Conservation (phyloP, 2,797 vertebrate genomes). For the Gephyroberyx darwinii region DNA sequence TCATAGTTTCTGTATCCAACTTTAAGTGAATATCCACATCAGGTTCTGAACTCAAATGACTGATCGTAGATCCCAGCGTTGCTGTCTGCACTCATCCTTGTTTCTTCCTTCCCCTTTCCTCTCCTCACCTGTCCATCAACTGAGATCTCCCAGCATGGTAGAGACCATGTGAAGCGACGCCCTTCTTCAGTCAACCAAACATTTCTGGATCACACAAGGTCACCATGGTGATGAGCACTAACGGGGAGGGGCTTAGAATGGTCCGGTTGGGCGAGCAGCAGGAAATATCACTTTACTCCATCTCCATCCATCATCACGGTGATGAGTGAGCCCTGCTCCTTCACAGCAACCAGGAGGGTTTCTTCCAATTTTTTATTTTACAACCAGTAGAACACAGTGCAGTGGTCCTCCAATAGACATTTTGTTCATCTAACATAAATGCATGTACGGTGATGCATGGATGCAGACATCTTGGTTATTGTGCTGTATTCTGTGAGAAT, state of each 20-base stretch:
- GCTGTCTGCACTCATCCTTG: background rate
- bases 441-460: background rate
- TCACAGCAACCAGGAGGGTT: background rate
- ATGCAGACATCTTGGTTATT: background rate
- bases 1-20: background rate
- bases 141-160: constrained; percentile 83
- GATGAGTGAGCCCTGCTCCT: constrained; percentile 81
- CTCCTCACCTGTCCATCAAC: constrained; percentile 71
- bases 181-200: constrained; percentile 73
- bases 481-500: constrained; percentile 3
- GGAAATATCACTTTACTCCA: constrained; percentile 89
- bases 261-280: constrained; percentile 79
- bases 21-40: constrained; percentile 9
- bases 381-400: background rate
- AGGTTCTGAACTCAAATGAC: constrained; percentile 1
- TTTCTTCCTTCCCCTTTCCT: background rate
- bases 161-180: constrained; percentile 75
- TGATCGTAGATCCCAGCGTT: background rate
- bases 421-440: background rate
- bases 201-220: constrained; percentile 86
- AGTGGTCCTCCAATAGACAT: background rate
- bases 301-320: constrained; percentile 86
- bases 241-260: constrained; percentile 70
- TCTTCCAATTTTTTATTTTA: background rate
- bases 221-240: constrained; percentile 70